Percentiles rank a stretch among this genome's conserved stretches.
phyloP scores from a whole-genome alignment of 1,140 invertebrate species.

The Panagrolaimus sp. region DNA sequence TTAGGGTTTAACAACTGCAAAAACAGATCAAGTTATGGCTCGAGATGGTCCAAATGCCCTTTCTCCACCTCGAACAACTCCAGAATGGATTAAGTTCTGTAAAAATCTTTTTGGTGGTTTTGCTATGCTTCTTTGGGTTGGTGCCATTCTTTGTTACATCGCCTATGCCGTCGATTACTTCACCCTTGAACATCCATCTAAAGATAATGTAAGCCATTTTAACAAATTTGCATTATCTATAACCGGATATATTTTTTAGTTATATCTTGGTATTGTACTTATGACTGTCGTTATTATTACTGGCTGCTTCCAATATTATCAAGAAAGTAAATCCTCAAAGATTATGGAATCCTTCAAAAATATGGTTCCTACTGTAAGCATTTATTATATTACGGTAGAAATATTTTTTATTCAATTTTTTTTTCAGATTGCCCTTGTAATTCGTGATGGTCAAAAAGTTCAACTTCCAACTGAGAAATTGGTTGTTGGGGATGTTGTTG shows the following conservation, averaged over 20 bases:
- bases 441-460: slow-evolving; percentile 54
- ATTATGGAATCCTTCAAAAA: slow-evolving; percentile 72
- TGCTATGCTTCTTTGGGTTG: slow-evolving; percentile 59
- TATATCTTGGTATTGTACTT: slow-evolving; percentile 89
- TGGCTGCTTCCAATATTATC: slow-evolving; percentile 93
- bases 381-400: not conserved
- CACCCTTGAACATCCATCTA: slow-evolving; percentile 54
- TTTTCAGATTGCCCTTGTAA: slow-evolving; percentile 49
- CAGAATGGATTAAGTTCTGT: slow-evolving; percentile 60
- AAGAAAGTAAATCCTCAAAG: slow-evolving; percentile 82
- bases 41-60: slow-evolving; percentile 70
- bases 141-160: slow-evolving; percentile 60
- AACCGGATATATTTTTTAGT: too few relatives aligned
- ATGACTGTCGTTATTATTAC: slow-evolving; percentile 90
- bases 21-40: slow-evolving; percentile 58
- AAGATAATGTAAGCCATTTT: too few relatives aligned
- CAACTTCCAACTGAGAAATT: slow-evolving; percentile 65
- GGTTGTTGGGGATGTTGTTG: slow-evolving; percentile 75
- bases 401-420: slow-evolving; percentile 19
- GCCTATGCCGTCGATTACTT: slow-evolving; percentile 57
- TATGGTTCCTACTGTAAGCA: slow-evolving; percentile 63
- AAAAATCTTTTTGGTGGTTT: slow-evolving; percentile 61
- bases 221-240: too few relatives aligned
- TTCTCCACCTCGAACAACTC: slow-evolving; percentile 59
- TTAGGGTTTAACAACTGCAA: slow-evolving; percentile 48